Base-by-base conservation (phyloP, 2,797 vertebrate species). In the Acipenser transmontanus region DNA sequence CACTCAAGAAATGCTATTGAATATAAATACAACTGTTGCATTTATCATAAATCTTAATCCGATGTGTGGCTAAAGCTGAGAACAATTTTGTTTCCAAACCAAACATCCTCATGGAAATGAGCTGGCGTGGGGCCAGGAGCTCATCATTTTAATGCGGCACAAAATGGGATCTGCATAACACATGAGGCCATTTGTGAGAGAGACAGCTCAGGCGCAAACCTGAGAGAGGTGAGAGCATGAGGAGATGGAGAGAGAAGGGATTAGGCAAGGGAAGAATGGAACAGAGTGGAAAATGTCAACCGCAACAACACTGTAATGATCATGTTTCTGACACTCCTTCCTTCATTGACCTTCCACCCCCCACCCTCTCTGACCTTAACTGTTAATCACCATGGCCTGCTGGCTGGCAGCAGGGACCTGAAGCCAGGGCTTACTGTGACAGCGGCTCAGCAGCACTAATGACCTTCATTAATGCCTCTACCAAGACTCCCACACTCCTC, bases 61-160 rank as follows among this genome's bases (percentile, higher is more conserved):
- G 3, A 34, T 34, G 34, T 34, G 34, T 34, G 34, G 4, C 34
- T 34, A 34, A 34, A 34, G 34, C 34, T 34, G 34, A 34, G 34
- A 34, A 34, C 34, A 34, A 34, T 34, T 34, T 34, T 34, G 34
- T n/a, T 11, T 47, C 17, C 7, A 61, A 34, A 34, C 47, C 60
- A 61, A 34, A 17, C 47, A 20, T 7, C 17, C 82, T 80, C 82
- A 86, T 85, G 80, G 80, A 87, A 90, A 86, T 81, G 78, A 78
- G 80, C 76, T 91, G 89, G 89, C 89, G 71, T 70, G 70, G 73
- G 83, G 82, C 88, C 90, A 91, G 76, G 72, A 87, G 76, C 82
- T 88, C 87, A 86, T 87, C 82, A 88, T 90, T 89, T 90, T 87
- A 91, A 91, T 88, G 87, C 87, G 86, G 85, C 84, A 85, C 85